Base-by-base conservation (phyloP, 2,797 vertebrate genomes). In the Paramormyrops hopkinsi region DNA sequence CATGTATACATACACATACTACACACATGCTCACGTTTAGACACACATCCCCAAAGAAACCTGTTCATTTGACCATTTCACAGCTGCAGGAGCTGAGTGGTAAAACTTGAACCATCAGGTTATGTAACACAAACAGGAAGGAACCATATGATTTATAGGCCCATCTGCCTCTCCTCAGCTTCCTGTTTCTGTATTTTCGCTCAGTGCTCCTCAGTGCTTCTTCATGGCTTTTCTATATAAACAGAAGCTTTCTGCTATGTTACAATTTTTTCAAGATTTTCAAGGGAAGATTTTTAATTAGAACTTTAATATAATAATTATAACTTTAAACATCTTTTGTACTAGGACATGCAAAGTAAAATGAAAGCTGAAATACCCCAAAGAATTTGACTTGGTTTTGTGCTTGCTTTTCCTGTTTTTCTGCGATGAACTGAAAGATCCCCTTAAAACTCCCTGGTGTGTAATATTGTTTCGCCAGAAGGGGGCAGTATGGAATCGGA, bases 401-500 rank as follows among this genome's bases (percentile, higher is more conserved):
- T 82, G 2, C 2, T 3, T n/a, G 37, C 7, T 1, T 44, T 8
- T 79, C 7, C 37, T 44, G 37, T 37, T 82, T 46, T 46, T n/a
- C 41, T 46, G 17, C 0, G 2, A 44, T n/a, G 7, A 9, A 2
- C 19, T 82, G 76, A 82, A 82, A 9, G 41, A 82, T 82, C 76
- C 37, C 37, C 65, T 17, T 73, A 73, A 73, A 44, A 51, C n/a
- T 85, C 9, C 22, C 44, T 85, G 82, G 4, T 44, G 59, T 65
- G 87, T 62, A 41, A 88, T 48, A 22, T 0, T 88, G 19, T n/a
- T 65, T 1, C 19, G 14, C 17, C 87, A 88, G 53, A 91, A 94
- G 95, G 91, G 92, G 93, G 85, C 94, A 92, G 84, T 8, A 85
- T 88, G 79, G 86, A 9, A 65, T 86, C 59, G 90, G 12, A 14